phyloP scores from a whole-genome alignment of 1,140 invertebrate genomes.

The Papilio polytes region DNA sequence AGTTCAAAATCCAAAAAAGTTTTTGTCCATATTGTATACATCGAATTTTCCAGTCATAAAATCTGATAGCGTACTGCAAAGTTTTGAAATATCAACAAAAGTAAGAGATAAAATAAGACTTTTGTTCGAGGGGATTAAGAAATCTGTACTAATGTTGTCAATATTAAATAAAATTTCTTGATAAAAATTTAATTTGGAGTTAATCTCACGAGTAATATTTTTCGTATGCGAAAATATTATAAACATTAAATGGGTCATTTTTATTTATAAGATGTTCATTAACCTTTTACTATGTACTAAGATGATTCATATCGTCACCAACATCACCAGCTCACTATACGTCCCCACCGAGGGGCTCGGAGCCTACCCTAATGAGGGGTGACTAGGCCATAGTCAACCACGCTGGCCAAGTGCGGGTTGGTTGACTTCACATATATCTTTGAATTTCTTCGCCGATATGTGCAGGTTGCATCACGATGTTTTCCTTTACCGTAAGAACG shows the following conservation, averaged over 20 bases:
- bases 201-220: background rate
- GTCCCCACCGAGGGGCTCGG: too few relatives aligned
- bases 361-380: too few relatives aligned
- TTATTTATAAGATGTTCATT: background rate
- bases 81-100: background rate
- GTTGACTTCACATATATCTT: too few relatives aligned
- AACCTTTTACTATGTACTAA: background rate
- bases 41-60: background rate
- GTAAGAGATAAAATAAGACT: background rate
- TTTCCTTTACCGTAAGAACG: too few relatives aligned
- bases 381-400: too few relatives aligned
- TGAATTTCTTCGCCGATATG: too few relatives aligned
- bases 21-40: background rate
- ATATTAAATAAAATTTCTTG: background rate
- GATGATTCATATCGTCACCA: background rate
- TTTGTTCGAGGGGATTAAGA: background rate
- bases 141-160: background rate
- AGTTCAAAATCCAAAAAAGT: background rate
- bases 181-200: background rate
- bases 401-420: too few relatives aligned
- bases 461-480: too few relatives aligned
- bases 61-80: background rate
- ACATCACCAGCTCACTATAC: too few relatives aligned
- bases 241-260: too few relatives aligned
- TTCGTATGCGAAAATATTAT: too few relatives aligned